Base-by-base conservation (phyloP, 2,113 vertebrate genomes). In the Scomber scombrus region DNA sequence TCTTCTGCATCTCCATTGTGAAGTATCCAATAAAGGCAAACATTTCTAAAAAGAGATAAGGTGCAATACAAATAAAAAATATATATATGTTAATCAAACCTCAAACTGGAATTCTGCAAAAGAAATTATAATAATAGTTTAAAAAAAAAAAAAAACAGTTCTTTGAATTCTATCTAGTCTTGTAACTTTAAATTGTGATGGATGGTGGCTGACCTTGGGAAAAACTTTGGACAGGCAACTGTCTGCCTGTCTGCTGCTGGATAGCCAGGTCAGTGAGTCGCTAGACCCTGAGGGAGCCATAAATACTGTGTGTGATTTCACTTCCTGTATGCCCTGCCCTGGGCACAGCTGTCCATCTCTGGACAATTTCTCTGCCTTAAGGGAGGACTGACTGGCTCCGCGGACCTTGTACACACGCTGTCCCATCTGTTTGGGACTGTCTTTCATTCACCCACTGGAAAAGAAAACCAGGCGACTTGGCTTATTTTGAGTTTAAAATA, bases 331-430 rank as follows among this genome's bases (percentile, higher is more conserved):
- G 88, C 82, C 84, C 86, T 86, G 93, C 93, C 93, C 88, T 81
- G 79, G 93, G 92, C 93, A 91, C 93, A 93, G 92, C 91, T 94
- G 92, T 93, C 93, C 89, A 88, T 90, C 90, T 89, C 90, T 90
- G 92, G 90, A 87, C 92, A 89, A 76, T 92, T 94, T 93, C 75
- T 89, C 87, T 90, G 87, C 89, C 94, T 88, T 88, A 87, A 91
- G 91, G 93, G 90, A 80, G 75, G 82, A 85, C 63, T 56, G 88
- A 85, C 75, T 87, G 77, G 86, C 82, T 87, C 54, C 12, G 21
- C 51, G 61, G 89, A 84, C 86, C 81, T 85, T 75, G 88, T 84
- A 84, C 82, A 89, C 84, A 85, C 54, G 34, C 75, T 78, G 84
- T 63, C 89, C 34, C 93, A 90, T 93, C 92, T 93, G 92, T 88